These are phyloP conservation scores for Hirundo rustica DNA, from an alignment of 2,797 vertebrate genomes.

Conservation along the genomic window DNA sequence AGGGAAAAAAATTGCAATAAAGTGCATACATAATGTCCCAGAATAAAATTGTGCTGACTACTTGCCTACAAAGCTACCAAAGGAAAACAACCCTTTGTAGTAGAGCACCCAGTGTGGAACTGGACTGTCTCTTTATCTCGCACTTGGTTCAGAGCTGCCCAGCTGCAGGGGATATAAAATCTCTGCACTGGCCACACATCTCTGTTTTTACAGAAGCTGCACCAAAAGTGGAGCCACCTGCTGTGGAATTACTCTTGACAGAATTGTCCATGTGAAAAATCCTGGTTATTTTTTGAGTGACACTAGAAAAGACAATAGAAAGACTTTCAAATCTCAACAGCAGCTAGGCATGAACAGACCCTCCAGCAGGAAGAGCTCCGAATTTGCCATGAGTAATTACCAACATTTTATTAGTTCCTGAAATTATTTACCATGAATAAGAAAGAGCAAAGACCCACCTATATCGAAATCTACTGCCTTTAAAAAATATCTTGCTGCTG, in stretches of 20 bases:
- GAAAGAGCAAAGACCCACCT: constrained; percentile 79
- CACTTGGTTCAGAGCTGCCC: background rate
- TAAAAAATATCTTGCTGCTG: constrained; percentile 99
- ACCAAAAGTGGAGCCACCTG: background rate
- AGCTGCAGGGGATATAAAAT: background rate
- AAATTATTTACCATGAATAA: background rate
- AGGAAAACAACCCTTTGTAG: background rate
- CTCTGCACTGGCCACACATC: background rate
- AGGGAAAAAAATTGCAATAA: too few relatives aligned
- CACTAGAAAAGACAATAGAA: background rate
- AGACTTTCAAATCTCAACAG: background rate
- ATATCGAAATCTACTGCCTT: constrained; percentile 97
- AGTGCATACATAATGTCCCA: background rate
- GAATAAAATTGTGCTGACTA: background rate
- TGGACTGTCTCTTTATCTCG: background rate
- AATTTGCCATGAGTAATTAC: background rate
- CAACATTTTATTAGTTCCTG: background rate
- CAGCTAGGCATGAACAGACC: background rate
- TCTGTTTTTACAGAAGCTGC: background rate
- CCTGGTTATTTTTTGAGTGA: background rate
- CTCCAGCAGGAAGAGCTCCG: background rate
- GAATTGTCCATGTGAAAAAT: background rate
- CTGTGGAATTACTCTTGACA: background rate
- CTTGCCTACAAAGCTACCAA: background rate
- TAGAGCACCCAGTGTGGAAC: background rate